A percentile compares a stretch with the other conserved stretches of the same genome.
These are phyloP conservation scores for Pinna nobilis DNA, from an alignment of 1,140 invertebrate species.

Conservation along the genomic window DNA sequence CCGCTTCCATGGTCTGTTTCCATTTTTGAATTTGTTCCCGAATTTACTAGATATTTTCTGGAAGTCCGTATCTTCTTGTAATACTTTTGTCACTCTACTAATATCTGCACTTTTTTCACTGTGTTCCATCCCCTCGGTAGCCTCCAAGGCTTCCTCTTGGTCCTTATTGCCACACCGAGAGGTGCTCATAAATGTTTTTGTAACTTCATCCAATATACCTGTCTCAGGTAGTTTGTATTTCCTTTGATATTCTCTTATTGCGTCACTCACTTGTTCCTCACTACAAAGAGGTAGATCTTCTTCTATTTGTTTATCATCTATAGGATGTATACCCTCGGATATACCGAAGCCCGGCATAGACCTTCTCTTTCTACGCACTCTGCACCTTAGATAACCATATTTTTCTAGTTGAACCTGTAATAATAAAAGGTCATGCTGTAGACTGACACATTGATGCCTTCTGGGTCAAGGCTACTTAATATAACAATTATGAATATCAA, in stretches of 20 bases:
- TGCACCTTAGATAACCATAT: conserved; percentile 64
- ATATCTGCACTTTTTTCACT: not conserved
- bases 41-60: not conserved
- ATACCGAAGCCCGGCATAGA: conserved; percentile 11
- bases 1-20: conserved; percentile 54
- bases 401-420: conserved; percentile 61
- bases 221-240: conserved; percentile 71
- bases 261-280: conserved; percentile 54
- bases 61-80: not conserved
- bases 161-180: conserved; percentile 74
- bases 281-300: conserved; percentile 47
- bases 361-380: conserved; percentile 42
- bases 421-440: conserved; percentile 13
- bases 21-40: conserved; percentile 7
- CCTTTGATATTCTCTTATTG: conserved; percentile 70
- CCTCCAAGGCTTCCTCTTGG: conserved; percentile 48
- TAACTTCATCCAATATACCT: conserved; percentile 69
- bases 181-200: conserved; percentile 70
- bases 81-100: not conserved
- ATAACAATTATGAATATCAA: not conserved
- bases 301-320: conserved; percentile 4
- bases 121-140: not conserved
- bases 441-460: not conserved
- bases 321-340: conserved; percentile 17
- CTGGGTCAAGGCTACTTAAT: not conserved